A percentile compares a stretch with the other conserved stretches of the same genome.
phyloP scores from a whole-genome alignment of 2,888 invertebrate genomes.

The Neoaliturus tenellus region DNA sequence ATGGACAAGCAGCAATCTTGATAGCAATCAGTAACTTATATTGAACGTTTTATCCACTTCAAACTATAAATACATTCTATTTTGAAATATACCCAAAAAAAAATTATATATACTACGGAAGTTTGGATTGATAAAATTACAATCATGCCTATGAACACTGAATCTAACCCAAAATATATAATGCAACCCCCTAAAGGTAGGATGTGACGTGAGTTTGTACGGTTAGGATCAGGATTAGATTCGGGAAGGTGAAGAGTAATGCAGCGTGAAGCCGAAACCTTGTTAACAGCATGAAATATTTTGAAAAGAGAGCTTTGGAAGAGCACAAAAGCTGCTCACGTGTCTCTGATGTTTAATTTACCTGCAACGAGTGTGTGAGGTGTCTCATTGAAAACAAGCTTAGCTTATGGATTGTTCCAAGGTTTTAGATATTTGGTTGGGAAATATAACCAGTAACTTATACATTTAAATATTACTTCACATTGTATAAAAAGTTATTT shows the following conservation, averaged over 20 bases:
- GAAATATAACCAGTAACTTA: background rate
- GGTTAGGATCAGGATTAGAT: background rate
- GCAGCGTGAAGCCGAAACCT: background rate
- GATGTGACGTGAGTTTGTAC: background rate
- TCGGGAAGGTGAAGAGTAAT: background rate
- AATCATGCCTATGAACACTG: no score
- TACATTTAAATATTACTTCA: no score
- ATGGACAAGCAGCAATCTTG: no score
- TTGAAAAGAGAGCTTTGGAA: slow-evolving; percentile 16
- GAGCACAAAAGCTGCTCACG: background rate
- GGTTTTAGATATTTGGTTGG: background rate
- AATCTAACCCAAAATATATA: no score
- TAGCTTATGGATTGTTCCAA: background rate
- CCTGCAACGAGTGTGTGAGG: background rate
- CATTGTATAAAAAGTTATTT: no score
- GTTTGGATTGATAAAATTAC: no score
- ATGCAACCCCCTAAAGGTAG: no score
- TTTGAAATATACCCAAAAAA: no score
- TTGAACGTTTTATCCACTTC: no score
- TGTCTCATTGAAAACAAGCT: background rate
- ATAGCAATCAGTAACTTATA: no score
- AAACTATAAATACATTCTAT: no score
- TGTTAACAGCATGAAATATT: slow-evolving; percentile 31
- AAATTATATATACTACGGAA: no score
- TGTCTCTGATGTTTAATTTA: slow-evolving; percentile 31